These are phyloP conservation scores for Arothron firmamentum DNA, from an alignment of 2,113 vertebrate species.

Conservation along the genomic window DNA sequence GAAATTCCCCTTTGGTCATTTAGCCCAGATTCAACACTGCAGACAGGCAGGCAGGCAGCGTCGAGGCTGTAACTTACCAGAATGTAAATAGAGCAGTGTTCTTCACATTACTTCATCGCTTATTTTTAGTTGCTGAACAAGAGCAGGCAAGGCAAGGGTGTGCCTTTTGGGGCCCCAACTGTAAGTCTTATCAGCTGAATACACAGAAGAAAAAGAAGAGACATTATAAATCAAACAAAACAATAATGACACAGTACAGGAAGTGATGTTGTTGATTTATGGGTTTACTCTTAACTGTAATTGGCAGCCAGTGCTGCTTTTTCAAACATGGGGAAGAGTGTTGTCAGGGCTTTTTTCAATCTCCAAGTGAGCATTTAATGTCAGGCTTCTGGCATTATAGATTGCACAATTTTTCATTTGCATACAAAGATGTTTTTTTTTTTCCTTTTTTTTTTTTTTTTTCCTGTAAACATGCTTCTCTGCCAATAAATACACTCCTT, in stretches of 20 bases:
- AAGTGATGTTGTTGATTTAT: slow-evolving; percentile 61
- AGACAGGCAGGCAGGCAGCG: slow-evolving; percentile 38
- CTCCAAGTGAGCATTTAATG: neutral
- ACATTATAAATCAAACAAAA: slow-evolving; percentile 55
- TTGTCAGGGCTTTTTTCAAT: slow-evolving; percentile 16
- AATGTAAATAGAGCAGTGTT: slow-evolving; percentile 74
- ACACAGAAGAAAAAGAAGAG: slow-evolving; percentile 38
- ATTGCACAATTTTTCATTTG: neutral
- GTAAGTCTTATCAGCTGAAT: slow-evolving; percentile 65
- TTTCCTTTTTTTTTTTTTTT: too few species aligned
- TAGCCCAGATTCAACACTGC: slow-evolving; percentile 48
- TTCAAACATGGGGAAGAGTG: slow-evolving; percentile 40
- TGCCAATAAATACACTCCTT: neutral
- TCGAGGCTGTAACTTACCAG: slow-evolving; percentile 56
- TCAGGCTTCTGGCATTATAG: slow-evolving; percentile 3
- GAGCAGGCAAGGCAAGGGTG: slow-evolving; percentile 56
- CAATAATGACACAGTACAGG: slow-evolving; percentile 47
- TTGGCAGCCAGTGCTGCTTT: slow-evolving; percentile 41
- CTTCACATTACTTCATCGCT: slow-evolving; percentile 75
- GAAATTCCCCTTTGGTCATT: slow-evolving; percentile 56
- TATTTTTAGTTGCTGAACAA: slow-evolving; percentile 76
- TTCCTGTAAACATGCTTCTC: neutral
- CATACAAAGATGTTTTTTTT: neutral
- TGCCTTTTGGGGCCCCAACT: slow-evolving; percentile 50
- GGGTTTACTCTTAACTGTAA: slow-evolving; percentile 43